Base-by-base conservation (phyloP, 2,888 invertebrate species). In the Sepiola atlantica region DNA sequence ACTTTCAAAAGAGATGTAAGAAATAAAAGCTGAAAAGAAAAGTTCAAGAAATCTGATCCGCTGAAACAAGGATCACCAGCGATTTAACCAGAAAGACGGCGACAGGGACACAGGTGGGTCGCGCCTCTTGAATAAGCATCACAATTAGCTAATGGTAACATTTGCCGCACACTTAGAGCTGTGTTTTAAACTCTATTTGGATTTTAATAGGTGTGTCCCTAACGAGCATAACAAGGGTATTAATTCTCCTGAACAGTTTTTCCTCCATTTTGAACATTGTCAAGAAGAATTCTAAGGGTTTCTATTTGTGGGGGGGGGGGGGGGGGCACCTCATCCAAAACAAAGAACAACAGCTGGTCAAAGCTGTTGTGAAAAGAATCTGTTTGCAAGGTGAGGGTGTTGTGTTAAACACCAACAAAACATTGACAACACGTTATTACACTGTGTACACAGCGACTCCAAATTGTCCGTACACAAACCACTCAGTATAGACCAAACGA, bases 61-160 rank as follows among this genome's bases (percentile, higher is more conserved):
- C 18, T 77, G 2, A 77, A 77, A 77, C 16, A 32, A 77, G n/a
- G n/a, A 24, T 77, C n/a, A 14, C n/a, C n/a, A 77, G 18, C 16
- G n/a, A n/a, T 77, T 77, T 77, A 77, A 6, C 77, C n/a, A 77
- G 77, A 77, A 77, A 77, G n/a, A 77, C n/a, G 77, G 77, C n/a
- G n/a, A n/a, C n/a, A 32, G n/a, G 77, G 77, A 77, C 77, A 77
- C 77, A 77, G 77, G 77, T 77, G 77, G 77, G n/a, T 16, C 16
- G 77, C 2, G 77, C n/a, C n/a, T n/a, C n/a, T 77, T 77, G 77
- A 14, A 21, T n/a, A 77, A 77, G n/a, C 77, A 77, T 77, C n/a
- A 77, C 77, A 77, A 77, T 77, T 77, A 77, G 77, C 77, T 77
- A 77, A 77, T 77, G 77, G 77, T 77, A 77, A 77, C n/a, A 77